Conservation (phyloP, 2,113 vertebrate species). For the Menura novaehollandiae region DNA sequence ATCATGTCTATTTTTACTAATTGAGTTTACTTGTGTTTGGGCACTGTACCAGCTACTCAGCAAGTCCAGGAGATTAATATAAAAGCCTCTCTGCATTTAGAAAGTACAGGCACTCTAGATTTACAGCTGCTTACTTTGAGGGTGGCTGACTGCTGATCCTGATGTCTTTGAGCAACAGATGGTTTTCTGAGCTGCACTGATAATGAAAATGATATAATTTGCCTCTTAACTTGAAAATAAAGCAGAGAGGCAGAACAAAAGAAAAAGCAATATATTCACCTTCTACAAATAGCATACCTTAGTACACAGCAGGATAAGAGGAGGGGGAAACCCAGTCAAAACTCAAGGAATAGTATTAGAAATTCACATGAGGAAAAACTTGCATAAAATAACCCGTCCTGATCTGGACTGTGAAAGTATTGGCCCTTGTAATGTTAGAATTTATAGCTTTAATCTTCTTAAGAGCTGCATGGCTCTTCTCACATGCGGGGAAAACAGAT, state of each 20-base stretch:
- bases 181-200: constrained; percentile 36
- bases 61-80: constrained; percentile 32
- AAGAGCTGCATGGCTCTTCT: constrained; percentile 55
- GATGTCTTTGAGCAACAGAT: constrained; percentile 53
- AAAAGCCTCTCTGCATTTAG: constrained; percentile 42
- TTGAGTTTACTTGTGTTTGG: constrained; percentile 55
- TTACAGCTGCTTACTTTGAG: constrained; percentile 41
- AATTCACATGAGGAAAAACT: not conserved
- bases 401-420: not conserved
- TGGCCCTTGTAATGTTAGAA: constrained; percentile 32
- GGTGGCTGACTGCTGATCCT: constrained; percentile 32
- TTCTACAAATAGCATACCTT: not conserved
- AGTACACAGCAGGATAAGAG: not conserved
- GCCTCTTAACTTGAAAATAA: constrained; percentile 17
- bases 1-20: constrained; percentile 47
- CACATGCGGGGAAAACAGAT: constrained; percentile 43
- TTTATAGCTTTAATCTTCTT: constrained; percentile 56
- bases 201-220: constrained; percentile 58
- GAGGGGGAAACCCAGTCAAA: not conserved
- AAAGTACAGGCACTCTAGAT: constrained; percentile 38
- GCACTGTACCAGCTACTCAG: constrained; percentile 26
- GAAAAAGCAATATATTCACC: not conserved
- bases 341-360: not conserved
- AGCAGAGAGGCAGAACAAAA: constrained; percentile 22
- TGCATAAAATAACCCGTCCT: not conserved